Base-by-base conservation (phyloP, 2,888 invertebrate species). In the Ditylenchus weischeri region DNA sequence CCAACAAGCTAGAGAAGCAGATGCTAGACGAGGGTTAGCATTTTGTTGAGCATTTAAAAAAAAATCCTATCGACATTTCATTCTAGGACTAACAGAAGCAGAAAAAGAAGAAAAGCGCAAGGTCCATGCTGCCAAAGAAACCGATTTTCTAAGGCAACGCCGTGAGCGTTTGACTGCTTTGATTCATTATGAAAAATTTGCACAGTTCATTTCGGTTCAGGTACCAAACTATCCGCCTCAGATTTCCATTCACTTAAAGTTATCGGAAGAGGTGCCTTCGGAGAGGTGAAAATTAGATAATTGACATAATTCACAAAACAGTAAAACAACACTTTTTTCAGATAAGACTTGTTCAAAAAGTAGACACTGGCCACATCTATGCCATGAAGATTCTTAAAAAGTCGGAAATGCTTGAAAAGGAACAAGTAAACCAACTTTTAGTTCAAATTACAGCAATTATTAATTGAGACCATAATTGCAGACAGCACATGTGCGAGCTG, bases 321-420 rank as follows among this genome's bases (percentile, higher is more conserved):
- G 18, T 57, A 29, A 29, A 29, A 21, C 18, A 18, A 6, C 35
- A 11, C 18, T 23, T 59, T 15, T 71, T 78, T 19, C 79, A 89
- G 88, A 96, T 96, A 66, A 90, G 98, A 74, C 87, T 99, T 69
- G 98, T 96, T 65, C 98, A 99, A 87, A 99, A 99, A 86, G 93
- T 93, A 85, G 98, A 99, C 85, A 98, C 96, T 1, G 98, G 98
- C 6, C 96, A 98, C 86, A 93, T 99, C 63, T 98, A 96, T 85
- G 98, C 98, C 50, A 98, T 98, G 98, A 98, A 99, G 86, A 98
- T 99, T 83, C 88, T 99, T 66, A 88, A 95, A 74, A 99, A 99
- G 85, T 91, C 92, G 6, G 96, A 98, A 84, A 98, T 98, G 98
- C 87, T 98, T 66, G 96, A 96, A 84, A 98, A 98, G 84, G 98